These are phyloP conservation scores for Mesoclemmys tuberculata DNA, from an alignment of 2,113 vertebrate genomes.

Conservation along the genomic window DNA sequence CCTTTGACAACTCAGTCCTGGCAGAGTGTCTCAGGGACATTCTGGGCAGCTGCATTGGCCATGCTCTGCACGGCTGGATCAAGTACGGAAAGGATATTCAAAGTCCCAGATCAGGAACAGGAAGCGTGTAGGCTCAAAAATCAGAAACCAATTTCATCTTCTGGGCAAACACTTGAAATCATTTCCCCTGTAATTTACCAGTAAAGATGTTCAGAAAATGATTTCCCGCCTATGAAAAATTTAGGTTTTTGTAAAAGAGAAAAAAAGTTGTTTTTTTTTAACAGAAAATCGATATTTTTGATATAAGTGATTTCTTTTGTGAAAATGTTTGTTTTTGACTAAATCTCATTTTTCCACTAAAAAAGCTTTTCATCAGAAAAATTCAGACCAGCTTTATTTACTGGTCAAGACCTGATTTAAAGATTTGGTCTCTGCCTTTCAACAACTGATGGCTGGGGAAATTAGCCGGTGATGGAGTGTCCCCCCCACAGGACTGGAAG, in stretches of 20 bases:
- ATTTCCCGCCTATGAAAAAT: neutral
- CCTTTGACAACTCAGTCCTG: neutral
- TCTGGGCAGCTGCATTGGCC: neutral
- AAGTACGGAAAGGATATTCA: neutral
- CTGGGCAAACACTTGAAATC: neutral
- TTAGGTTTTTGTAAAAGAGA: neutral
- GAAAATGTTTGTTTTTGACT: neutral
- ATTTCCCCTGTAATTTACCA: neutral
- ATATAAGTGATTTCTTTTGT: neutral
- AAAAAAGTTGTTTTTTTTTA: neutral
- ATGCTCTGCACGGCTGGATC: neutral
- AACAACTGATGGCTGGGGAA: neutral
- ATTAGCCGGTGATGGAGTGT: neutral
- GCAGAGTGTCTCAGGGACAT: neutral
- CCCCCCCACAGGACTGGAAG: neutral
- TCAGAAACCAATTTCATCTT: neutral
- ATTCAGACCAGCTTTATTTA: neutral
- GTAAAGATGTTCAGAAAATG: neutral
- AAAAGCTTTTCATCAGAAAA: neutral
- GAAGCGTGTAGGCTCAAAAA: neutral
- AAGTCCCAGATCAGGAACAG: neutral
- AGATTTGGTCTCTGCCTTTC: neutral
- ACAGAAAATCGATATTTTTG: accelerated
- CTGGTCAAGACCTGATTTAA: neutral
- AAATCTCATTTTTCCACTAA: neutral